A percentile compares a stretch with the other conserved stretches of the same genome.
Evolutionary conservation across 1,140 invertebrate species (phyloP).

Genomic region (Drosophila santomea): DNA sequence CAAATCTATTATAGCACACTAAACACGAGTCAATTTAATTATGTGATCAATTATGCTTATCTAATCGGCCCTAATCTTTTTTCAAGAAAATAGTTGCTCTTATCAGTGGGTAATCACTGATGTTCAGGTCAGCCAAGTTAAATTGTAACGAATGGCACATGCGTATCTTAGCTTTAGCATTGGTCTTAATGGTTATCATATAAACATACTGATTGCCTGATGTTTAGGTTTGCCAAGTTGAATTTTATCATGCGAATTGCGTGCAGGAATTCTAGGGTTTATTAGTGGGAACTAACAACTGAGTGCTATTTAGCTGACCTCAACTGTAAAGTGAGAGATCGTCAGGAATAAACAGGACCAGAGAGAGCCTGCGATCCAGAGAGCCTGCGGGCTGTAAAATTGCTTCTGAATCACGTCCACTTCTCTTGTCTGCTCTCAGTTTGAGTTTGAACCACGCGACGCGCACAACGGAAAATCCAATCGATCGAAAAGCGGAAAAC

Average conservation of each 20-base stretch:
- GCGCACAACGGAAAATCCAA: constrained; percentile 58
- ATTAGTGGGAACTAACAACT: background rate
- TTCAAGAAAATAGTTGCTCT: background rate
- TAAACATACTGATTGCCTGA: too few relatives aligned
- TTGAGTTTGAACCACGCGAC: constrained; percentile 50
- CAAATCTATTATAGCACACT: background rate
- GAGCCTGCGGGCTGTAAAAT: constrained; percentile 15
- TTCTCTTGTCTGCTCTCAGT: constrained; percentile 48
- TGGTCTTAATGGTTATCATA: too few relatives aligned
- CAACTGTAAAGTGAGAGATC: constrained; percentile 3
- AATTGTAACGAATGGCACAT: background rate
- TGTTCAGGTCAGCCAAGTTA: background rate
- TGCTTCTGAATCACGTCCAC: constrained; percentile 49
- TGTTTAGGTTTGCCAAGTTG: too few relatives aligned
- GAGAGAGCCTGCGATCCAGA: constrained; percentile 10
- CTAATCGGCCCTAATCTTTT: background rate
- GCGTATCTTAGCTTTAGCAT: too few relatives aligned
- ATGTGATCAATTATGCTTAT: background rate
- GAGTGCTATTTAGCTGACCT: background rate
- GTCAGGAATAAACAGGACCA: background rate
- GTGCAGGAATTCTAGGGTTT: too few relatives aligned
- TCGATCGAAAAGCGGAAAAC: constrained; percentile 1
- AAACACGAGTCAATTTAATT: background rate
- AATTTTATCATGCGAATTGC: too few relatives aligned
- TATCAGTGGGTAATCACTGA: background rate